phyloP scores from a whole-genome alignment of 2,888 invertebrate genomes.

The Palloptera scutellata region DNA sequence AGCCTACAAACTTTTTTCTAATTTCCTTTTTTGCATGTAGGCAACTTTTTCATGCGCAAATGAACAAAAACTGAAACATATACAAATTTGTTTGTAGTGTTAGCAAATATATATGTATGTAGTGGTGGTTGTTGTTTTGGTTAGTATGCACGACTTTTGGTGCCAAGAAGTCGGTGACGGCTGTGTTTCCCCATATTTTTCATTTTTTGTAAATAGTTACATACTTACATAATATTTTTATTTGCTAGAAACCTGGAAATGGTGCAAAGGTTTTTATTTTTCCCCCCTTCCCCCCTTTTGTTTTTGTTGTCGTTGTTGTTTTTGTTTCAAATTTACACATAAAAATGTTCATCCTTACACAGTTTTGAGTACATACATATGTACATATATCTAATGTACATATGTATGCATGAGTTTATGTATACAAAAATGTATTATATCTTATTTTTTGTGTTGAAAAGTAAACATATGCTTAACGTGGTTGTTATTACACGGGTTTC shows the following conservation, averaged over 20 bases:
- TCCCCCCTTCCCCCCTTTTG: neutral
- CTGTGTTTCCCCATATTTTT: neutral
- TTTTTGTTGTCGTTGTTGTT: neutral
- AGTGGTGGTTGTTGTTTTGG: constrained; percentile 16
- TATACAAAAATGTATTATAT: neutral
- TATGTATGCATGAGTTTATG: neutral
- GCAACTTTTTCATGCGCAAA: constrained; percentile 5
- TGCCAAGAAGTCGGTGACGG: constrained; percentile 36
- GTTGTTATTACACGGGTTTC: too few species aligned
- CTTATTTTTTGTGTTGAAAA: too few species aligned
- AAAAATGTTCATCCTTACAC: neutral
- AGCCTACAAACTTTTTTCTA: neutral
- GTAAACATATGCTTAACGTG: too few species aligned
- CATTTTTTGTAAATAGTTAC: too few species aligned
- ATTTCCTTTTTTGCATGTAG: neutral
- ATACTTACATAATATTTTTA: neutral
- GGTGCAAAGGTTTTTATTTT: neutral
- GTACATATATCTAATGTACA: neutral
- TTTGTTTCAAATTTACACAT: constrained; percentile 12
- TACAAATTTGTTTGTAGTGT: constrained; percentile 13
- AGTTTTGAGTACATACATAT: too few species aligned
- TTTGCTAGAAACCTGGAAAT: neutral
- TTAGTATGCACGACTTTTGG: constrained; percentile 25
- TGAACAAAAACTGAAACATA: constrained; percentile 26
- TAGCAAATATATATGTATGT: too few species aligned